Evolutionary conservation across 2,113 vertebrate genomes (phyloP).

Genomic region (Bubo blakistoni): DNA sequence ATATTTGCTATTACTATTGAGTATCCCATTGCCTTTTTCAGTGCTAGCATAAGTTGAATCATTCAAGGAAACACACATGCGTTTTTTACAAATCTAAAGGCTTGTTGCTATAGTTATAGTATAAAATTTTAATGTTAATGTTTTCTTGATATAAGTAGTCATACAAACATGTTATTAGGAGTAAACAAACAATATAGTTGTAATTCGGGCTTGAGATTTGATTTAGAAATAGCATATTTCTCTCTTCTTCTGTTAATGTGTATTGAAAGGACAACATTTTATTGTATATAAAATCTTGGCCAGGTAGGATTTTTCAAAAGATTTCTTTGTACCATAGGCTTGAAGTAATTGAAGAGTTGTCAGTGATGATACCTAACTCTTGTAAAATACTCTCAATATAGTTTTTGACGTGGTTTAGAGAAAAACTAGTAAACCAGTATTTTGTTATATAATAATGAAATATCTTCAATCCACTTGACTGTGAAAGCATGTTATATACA

Average conservation of each 20-base stretch:
- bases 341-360: not conserved
- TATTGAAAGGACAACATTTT: not conserved
- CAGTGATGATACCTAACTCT: not conserved
- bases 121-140: not conserved
- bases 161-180: not conserved
- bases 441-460: not conserved
- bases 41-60: not conserved
- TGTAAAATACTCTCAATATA: not conserved
- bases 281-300: not conserved
- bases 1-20: not conserved
- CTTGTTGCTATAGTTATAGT: not conserved
- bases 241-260: not conserved
- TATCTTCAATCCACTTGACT: not conserved
- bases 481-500: not conserved
- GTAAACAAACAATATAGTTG: not conserved
- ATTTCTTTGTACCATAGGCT: not conserved
- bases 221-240: not conserved
- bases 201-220: not conserved
- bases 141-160: not conserved
- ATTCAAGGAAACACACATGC: not conserved
- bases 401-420: not conserved
- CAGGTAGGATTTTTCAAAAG: not conserved
- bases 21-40: not conserved
- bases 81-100: not conserved
- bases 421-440: not conserved